Conservation (phyloP, 64 coral and sea anemone genomes). For the Actinia equina region DNA sequence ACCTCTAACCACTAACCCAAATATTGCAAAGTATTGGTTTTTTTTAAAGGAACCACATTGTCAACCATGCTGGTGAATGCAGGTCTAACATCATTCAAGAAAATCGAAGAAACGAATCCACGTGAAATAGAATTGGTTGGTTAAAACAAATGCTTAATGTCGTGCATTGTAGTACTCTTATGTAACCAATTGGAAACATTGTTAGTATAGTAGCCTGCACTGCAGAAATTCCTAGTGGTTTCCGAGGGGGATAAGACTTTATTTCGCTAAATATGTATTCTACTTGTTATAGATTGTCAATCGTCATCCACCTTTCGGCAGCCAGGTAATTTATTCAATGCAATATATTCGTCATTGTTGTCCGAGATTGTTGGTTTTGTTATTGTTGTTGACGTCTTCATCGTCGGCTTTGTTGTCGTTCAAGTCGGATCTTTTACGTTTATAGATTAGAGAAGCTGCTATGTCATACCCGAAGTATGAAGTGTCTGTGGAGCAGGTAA, state of each 20-base stretch:
- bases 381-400: no score
- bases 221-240: no score
- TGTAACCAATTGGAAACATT: no score
- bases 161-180: no score
- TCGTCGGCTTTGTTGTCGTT: neutral
- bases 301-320: constrained; percentile 96
- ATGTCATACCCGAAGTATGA: constrained; percentile 85
- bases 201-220: no score
- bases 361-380: no score
- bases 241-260: neutral
- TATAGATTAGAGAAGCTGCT: constrained; percentile 82
- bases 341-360: neutral
- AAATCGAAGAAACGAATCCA: constrained; percentile 97
- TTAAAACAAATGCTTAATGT: no score
- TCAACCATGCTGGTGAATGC: constrained; percentile 94
- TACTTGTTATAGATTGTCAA: constrained; percentile 85
- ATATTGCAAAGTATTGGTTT: neutral
- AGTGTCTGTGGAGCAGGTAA: constrained; percentile 86
- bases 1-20: no score
- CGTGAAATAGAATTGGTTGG: constrained; percentile 95
- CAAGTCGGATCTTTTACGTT: neutral
- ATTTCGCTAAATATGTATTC: neutral
- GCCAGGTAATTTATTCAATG: constrained; percentile 51
- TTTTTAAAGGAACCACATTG: constrained; percentile 61
- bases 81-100: constrained; percentile 86